Evolutionary conservation across 2,888 invertebrate genomes (phyloP).

Genomic region (Caenorhabditis doughertyi): DNA sequence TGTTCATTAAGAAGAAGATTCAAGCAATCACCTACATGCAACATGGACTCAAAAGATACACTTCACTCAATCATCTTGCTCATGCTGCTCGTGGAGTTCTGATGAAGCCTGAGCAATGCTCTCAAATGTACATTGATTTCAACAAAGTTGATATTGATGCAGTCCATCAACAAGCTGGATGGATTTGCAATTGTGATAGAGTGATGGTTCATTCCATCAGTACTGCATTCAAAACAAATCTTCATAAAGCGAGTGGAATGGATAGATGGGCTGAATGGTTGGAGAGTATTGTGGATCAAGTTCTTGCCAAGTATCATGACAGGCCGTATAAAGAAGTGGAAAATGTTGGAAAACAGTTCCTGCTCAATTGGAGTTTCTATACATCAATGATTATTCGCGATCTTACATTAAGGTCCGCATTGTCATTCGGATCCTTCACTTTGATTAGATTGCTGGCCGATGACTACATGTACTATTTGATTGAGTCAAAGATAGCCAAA

Average conservation of each 20-base stretch:
- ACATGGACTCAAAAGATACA: constrained; percentile 88
- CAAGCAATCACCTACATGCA: constrained; percentile 87
- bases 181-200: constrained; percentile 97
- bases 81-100: constrained; percentile 96
- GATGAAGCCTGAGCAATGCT: constrained; percentile 94
- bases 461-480: constrained; percentile 98
- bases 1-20: constrained; percentile 84
- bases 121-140: constrained; percentile 96
- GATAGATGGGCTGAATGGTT: constrained; percentile 99
- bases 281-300: constrained; percentile 93
- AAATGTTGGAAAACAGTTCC: constrained; percentile 92
- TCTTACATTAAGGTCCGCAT: constrained; percentile 94
- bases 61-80: constrained; percentile 96
- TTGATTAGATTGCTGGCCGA: constrained; percentile 96
- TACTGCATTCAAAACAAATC: constrained; percentile 85
- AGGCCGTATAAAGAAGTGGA: constrained; percentile 86
- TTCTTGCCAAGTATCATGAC: constrained; percentile 91
- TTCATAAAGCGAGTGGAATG: constrained; percentile 90
- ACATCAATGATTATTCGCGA: constrained; percentile 97
- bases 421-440: constrained; percentile 99
- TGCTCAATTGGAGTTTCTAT: constrained; percentile 99
- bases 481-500: constrained; percentile 86
- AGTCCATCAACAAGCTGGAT: constrained; percentile 93
- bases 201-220: constrained; percentile 86
- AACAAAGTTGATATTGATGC: constrained; percentile 97